A percentile compares a stretch with the other conserved stretches of the same genome.
Evolutionary conservation across 2,797 vertebrate genomes (phyloP).

Genomic region (Notolabrus celidotus): DNA sequence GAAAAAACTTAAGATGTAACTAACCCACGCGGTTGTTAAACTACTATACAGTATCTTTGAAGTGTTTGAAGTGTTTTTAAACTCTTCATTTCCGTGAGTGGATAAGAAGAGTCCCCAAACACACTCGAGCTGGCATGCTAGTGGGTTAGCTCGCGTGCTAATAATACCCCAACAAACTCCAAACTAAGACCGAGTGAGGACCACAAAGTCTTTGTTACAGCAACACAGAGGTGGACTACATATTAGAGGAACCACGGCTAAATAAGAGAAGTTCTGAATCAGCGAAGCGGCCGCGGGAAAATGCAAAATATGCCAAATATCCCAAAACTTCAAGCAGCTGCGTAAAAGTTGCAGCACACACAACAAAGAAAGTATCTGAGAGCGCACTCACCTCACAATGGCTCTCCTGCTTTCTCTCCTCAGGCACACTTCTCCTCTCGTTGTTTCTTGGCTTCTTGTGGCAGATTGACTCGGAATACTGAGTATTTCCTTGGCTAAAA

Average conservation of each 20-base stretch:
- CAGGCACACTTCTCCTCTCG: constrained; percentile 33
- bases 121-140: constrained; percentile 68
- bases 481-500: constrained; percentile 53
- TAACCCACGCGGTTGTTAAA: neutral
- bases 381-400: constrained; percentile 80
- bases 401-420: constrained; percentile 51
- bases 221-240: neutral
- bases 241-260: neutral
- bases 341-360: constrained; percentile 76
- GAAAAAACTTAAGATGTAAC: neutral
- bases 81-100: neutral
- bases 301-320: constrained; percentile 86
- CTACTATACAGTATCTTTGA: neutral
- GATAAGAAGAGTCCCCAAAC: constrained; percentile 33
- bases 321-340: constrained; percentile 83
- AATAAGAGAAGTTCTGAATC: constrained; percentile 49
- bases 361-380: constrained; percentile 81
- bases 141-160: constrained; percentile 75
- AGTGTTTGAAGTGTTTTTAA: accelerated
- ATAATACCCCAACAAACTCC: constrained; percentile 76
- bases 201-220: constrained; percentile 18
- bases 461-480: neutral
- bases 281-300: constrained; percentile 67
- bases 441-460: neutral
- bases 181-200: constrained; percentile 50